A percentile compares a stretch with the other conserved stretches of the same genome.
Evolutionary conservation across 2,797 vertebrate species (phyloP).

Genomic region (Anabacerthia variegaticeps): DNA sequence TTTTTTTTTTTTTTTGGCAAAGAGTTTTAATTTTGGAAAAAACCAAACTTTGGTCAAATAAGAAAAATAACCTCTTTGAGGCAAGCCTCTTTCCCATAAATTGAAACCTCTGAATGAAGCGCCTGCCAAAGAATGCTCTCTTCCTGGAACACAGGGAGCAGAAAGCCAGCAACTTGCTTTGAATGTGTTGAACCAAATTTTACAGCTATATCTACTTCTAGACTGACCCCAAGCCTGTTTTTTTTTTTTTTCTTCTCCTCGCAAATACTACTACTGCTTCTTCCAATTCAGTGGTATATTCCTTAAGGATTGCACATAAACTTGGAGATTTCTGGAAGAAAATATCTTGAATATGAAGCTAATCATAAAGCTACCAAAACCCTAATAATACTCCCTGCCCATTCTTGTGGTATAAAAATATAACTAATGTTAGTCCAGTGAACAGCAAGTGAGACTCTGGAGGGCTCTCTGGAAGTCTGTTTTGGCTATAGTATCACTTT

Average conservation of each 20-base stretch:
- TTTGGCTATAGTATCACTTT: slow-evolving; percentile 55
- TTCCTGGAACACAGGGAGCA: slow-evolving; percentile 68
- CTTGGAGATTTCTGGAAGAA: slow-evolving; percentile 42
- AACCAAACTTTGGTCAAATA: slow-evolving; percentile 64
- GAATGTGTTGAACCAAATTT: slow-evolving; percentile 55
- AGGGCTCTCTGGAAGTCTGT: slow-evolving; percentile 49
- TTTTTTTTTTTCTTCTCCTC: slow-evolving; percentile 49
- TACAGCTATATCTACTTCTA: slow-evolving; percentile 57
- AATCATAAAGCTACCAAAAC: slow-evolving; percentile 59
- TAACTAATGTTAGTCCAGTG: slow-evolving; percentile 49
- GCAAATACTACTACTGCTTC: background rate
- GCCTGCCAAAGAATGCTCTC: slow-evolving; percentile 64
- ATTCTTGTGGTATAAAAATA: slow-evolving; percentile 63
- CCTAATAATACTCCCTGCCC: slow-evolving; percentile 29
- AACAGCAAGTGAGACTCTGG: slow-evolving; percentile 53
- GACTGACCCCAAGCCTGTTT: slow-evolving; percentile 1
- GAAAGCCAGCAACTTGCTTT: slow-evolving; percentile 67
- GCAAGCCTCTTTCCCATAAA: slow-evolving; percentile 72
- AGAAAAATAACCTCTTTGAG: slow-evolving; percentile 71
- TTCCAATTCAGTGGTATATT: slow-evolving; percentile 42
- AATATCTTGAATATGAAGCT: slow-evolving; percentile 12
- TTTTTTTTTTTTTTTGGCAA: background rate
- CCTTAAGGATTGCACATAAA: slow-evolving; percentile 34
- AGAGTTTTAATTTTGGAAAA: slow-evolving; percentile 57
- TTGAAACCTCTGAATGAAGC: slow-evolving; percentile 56